Percentiles rank a stretch among this genome's conserved stretches.
Conservation (phyloP, 2,888 invertebrate species). For the Epinotia bilunana region DNA sequence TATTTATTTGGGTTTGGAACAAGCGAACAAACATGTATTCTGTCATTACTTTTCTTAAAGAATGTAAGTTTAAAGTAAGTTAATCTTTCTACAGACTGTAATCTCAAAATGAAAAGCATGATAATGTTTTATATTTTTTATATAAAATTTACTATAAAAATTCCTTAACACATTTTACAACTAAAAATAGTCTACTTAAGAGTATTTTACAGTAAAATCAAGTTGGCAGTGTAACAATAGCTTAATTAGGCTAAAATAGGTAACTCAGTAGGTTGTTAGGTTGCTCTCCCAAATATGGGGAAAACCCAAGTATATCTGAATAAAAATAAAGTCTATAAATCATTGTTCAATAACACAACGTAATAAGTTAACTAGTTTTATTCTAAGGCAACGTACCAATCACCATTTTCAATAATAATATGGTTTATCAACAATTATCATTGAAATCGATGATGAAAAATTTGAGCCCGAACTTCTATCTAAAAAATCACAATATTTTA, state of each 20-base stretch:
- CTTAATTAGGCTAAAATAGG: constrained; percentile 62
- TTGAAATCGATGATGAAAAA: constrained; percentile 45
- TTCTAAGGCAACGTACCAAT: constrained; percentile 47
- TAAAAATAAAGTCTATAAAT: constrained; percentile 42
- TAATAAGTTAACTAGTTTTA: constrained; percentile 51
- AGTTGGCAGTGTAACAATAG: constrained; percentile 68
- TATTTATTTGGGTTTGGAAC: background rate
- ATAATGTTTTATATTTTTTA: constrained; percentile 50
- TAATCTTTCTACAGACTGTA: background rate
- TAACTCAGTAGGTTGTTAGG: constrained; percentile 66
- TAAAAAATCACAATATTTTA: constrained; percentile 63
- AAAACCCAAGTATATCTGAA: constrained; percentile 50
- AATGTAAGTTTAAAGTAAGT: too few relatives aligned
- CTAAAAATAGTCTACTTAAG: constrained; percentile 63
- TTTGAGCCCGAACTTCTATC: constrained; percentile 52
- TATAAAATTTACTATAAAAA: constrained; percentile 71
- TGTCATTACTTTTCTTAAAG: background rate
- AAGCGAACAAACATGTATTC: too few relatives aligned
- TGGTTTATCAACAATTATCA: constrained; percentile 31
- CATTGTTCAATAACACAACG: constrained; percentile 50
- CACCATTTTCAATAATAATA: constrained; percentile 46
- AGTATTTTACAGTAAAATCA: constrained; percentile 66
- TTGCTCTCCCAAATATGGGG: constrained; percentile 54
- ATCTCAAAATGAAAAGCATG: constrained; percentile 14
- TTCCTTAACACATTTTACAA: constrained; percentile 62